Conservation (phyloP, 2,797 vertebrate genomes). For the Staurois parvus region DNA sequence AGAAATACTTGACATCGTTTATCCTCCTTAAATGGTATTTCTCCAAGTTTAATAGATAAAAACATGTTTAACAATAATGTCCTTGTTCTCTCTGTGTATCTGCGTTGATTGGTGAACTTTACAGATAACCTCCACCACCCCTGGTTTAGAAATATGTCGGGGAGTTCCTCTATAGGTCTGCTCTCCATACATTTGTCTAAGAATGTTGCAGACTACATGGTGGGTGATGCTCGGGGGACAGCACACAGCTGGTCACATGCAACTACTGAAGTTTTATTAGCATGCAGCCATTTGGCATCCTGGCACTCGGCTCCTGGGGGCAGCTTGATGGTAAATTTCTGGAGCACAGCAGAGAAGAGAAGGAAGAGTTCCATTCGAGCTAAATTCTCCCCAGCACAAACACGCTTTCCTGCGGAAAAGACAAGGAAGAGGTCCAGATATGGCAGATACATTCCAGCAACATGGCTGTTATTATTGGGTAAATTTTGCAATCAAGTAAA, state of each 20-base stretch:
- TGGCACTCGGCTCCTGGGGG: neutral
- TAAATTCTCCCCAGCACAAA: slow-evolving; percentile 31
- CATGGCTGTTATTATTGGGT: too few relatives aligned
- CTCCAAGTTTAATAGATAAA: too few relatives aligned
- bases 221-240: neutral
- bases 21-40: too few relatives aligned
- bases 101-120: too few relatives aligned
- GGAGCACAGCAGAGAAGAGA: slow-evolving; percentile 41
- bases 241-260: neutral
- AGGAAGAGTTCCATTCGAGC: slow-evolving; percentile 48
- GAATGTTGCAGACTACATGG: neutral
- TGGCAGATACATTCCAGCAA: neutral
- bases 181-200: too few relatives aligned
- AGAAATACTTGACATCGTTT: too few relatives aligned
- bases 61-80: too few relatives aligned
- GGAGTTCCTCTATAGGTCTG: too few relatives aligned
- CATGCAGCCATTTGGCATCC: neutral
- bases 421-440: neutral
- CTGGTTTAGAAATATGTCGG: too few relatives aligned
- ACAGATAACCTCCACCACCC: too few relatives aligned
- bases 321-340: slow-evolving; percentile 31
- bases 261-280: neutral
- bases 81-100: too few relatives aligned
- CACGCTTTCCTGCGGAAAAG: slow-evolving; percentile 17
- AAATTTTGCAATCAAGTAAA: too few relatives aligned